These are phyloP conservation scores for Maconellicoccus hirsutus DNA, from an alignment of 1,140 invertebrate species.

Conservation along the genomic window DNA sequence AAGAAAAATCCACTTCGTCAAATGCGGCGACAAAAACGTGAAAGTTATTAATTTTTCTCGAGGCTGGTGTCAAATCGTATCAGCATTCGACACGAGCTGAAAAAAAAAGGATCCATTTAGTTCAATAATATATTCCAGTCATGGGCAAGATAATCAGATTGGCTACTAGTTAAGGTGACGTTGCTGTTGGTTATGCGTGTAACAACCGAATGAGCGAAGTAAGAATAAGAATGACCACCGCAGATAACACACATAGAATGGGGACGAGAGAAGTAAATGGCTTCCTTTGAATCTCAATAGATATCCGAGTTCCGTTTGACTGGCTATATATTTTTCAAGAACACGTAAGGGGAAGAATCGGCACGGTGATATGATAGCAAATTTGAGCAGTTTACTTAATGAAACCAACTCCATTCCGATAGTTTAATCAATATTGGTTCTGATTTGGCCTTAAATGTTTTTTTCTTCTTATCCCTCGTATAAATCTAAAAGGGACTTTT, in stretches of 20 bases:
- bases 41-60: conserved; percentile 3
- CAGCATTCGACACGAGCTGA: not conserved
- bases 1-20: too few species aligned
- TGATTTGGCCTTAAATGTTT: not conserved
- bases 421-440: not conserved
- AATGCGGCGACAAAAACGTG: not conserved
- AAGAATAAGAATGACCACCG: conserved; percentile 8
- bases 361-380: not conserved
- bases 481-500: not conserved
- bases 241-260: not conserved
- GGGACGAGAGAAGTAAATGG: not conserved
- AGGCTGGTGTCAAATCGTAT: conserved; percentile 2
- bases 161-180: conserved; percentile 7
- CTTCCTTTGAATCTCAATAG: not conserved
- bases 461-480: not conserved
- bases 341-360: not conserved
- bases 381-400: not conserved
- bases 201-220: not conserved
- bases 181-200: conserved; percentile 7
- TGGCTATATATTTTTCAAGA: not conserved
- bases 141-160: conserved; percentile 3
- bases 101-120: not conserved
- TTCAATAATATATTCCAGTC: not conserved
- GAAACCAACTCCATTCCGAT: not conserved
- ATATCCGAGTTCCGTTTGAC: not conserved